phyloP scores from a whole-genome alignment of 2,113 vertebrate genomes.

The Syngnathus typhle region DNA sequence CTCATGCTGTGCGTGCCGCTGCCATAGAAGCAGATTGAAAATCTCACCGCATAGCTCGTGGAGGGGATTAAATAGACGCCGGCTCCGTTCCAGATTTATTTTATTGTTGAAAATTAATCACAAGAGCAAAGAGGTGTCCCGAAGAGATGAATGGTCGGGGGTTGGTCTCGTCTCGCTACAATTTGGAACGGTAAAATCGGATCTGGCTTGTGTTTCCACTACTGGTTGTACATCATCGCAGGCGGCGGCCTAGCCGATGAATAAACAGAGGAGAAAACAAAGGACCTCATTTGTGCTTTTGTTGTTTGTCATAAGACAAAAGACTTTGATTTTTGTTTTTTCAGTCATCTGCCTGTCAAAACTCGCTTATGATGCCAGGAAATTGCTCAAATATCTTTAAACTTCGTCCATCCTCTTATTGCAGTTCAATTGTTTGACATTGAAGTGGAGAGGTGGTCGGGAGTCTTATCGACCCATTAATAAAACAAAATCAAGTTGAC shows the following conservation, averaged over 20 bases:
- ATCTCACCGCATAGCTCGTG: conserved; percentile 13
- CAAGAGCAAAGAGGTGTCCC: background rate
- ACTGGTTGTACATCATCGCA: background rate
- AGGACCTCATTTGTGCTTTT: background rate
- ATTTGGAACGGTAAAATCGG: background rate
- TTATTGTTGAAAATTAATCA: conserved; percentile 3
- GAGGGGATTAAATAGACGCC: background rate
- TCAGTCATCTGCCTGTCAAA: background rate
- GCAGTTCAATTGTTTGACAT: too few relatives aligned
- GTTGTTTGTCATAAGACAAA: background rate
- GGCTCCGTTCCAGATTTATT: background rate
- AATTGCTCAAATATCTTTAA: too few relatives aligned
- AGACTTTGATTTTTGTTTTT: background rate
- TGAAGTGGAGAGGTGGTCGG: too few relatives aligned
- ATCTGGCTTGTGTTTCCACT: conserved; percentile 2
- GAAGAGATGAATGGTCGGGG: background rate
- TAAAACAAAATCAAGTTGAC: too few relatives aligned
- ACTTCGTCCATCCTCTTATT: too few relatives aligned
- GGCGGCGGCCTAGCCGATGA: background rate
- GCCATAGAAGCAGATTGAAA: conserved; percentile 23
- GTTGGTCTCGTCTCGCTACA: background rate
- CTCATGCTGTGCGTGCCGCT: conserved; percentile 28
- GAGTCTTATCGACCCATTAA: too few relatives aligned
- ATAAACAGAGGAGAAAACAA: background rate
- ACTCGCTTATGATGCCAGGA: too few relatives aligned